Percentiles rank a stretch among this genome's conserved stretches.
Evolutionary conservation across 2,888 invertebrate genomes (phyloP).

Genomic region (Nudaria mundana): DNA sequence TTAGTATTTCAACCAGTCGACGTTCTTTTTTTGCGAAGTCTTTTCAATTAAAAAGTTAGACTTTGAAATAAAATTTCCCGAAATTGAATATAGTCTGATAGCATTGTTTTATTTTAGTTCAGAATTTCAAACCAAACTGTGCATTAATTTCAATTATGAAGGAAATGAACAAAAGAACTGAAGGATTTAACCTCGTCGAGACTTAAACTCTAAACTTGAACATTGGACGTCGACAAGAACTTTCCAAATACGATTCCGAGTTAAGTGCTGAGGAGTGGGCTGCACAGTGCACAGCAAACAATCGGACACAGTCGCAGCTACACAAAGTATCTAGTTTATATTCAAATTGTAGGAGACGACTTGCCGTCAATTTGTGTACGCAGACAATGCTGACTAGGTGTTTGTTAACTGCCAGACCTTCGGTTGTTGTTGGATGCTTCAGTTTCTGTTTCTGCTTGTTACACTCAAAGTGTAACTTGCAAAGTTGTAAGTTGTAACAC

Average conservation of each 20-base stretch:
- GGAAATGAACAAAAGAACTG: no score
- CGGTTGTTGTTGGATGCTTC: slow-evolving; percentile 10
- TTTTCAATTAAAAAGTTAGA: no score
- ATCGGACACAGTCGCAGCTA: slow-evolving; percentile 34
- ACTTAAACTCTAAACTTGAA: no score
- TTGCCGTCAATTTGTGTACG: slow-evolving; percentile 35
- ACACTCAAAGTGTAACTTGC: background rate
- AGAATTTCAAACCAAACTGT: no score
- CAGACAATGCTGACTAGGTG: slow-evolving; percentile 23
- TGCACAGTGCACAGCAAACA: slow-evolving; percentile 41
- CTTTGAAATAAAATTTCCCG: no score
- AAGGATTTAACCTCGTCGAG: no score
- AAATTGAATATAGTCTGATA: no score
- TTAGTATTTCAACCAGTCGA: no score
- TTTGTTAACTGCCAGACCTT: slow-evolving; percentile 29
- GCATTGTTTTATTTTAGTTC: no score
- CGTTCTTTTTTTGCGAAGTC: no score
- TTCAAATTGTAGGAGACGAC: slow-evolving; percentile 52
- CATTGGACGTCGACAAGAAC: slow-evolving; percentile 16
- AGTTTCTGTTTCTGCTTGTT: background rate
- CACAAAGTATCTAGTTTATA: slow-evolving; percentile 53
- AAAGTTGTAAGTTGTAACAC: no score
- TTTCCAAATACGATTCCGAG: slow-evolving; percentile 29
- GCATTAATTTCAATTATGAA: no score
- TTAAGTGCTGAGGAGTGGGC: slow-evolving; percentile 21